phyloP scores from a whole-genome alignment of 2,113 vertebrate species.

The Mustela lutreola region DNA sequence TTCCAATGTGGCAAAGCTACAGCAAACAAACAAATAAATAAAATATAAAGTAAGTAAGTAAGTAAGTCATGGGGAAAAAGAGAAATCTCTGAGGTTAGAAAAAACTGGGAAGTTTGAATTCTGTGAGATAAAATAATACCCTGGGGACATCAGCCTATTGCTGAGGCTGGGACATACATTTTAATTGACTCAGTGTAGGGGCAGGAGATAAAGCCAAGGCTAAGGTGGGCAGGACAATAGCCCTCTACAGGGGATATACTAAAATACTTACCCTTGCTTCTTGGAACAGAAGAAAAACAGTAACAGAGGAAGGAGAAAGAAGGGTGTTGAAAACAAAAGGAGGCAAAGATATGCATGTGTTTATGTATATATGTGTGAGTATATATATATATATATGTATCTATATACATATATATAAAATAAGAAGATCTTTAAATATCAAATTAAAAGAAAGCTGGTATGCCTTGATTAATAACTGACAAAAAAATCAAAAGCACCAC shows the following conservation, averaged over 20 bases:
- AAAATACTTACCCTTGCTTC: neutral
- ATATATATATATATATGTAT: fast-evolving
- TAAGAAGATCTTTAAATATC: neutral
- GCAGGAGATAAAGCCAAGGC: neutral
- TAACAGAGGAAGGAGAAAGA: neutral
- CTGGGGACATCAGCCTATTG: no score
- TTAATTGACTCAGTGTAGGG: neutral
- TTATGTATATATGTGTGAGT: neutral
- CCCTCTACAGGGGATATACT: fast-evolving
- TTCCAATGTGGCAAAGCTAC: neutral
- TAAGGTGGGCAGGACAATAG: neutral
- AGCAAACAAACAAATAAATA: neutral
- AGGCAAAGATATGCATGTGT: neutral
- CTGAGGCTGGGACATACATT: neutral
- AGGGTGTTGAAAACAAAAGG: neutral
- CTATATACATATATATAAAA: no score
- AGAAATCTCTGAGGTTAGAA: neutral
- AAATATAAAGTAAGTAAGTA: neutral
- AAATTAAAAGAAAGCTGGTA: neutral
- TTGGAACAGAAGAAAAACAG: neutral
- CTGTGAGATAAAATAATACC: neutral
- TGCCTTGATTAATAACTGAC: neutral
- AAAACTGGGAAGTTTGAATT: neutral
- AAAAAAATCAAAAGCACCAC: neutral
- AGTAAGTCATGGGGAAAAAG: neutral